A percentile compares a stretch with the other conserved stretches of the same genome.
Conservation (phyloP, 2,113 vertebrate genomes). For the Phalacrocorax brasilianus region DNA sequence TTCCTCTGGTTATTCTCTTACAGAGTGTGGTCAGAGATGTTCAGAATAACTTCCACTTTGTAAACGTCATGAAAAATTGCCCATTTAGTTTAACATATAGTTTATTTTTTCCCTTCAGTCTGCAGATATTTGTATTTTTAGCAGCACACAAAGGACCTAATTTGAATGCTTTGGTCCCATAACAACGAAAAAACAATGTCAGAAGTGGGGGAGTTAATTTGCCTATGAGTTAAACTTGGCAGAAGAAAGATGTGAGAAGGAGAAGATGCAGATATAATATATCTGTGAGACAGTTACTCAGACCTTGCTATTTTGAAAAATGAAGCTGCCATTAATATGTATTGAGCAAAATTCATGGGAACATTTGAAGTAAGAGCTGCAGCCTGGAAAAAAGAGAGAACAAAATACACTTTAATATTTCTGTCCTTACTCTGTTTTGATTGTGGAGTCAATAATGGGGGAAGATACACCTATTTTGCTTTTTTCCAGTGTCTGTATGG, state of each 20-base stretch:
- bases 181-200: not conserved
- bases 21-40: not conserved
- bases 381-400: not conserved
- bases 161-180: not conserved
- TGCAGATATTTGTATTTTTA: not conserved
- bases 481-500: not conserved
- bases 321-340: not conserved
- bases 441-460: not conserved
- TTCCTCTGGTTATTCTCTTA: not conserved
- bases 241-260: not conserved
- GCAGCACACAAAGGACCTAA: not conserved
- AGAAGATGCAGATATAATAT: not conserved
- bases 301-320: not conserved
- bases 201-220: not conserved
- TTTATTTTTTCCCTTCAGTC: not conserved
- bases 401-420: not conserved
- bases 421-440: not conserved
- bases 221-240: not conserved
- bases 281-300: not conserved
- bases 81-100: not conserved
- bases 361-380: not conserved
- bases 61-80: not conserved
- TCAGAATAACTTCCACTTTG: not conserved
- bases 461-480: not conserved
- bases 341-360: not conserved